These are phyloP conservation scores for Luscinia megarhynchos DNA, from an alignment of 2,797 vertebrate species.

Conservation along the genomic window DNA sequence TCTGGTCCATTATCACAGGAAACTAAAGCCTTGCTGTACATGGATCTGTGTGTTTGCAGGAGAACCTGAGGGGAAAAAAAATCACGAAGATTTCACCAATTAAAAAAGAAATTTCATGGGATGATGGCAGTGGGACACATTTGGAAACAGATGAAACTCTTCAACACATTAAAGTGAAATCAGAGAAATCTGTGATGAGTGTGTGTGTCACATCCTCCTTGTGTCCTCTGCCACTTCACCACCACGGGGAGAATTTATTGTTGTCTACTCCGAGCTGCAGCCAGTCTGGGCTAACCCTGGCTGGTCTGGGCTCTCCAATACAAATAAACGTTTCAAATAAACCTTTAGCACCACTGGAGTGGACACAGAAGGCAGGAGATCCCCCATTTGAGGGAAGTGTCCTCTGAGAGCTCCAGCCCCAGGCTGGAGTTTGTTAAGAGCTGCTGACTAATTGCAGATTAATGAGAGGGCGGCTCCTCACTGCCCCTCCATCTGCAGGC, in stretches of 20 bases:
- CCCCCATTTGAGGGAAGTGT: fast-evolving
- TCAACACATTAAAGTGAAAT: background rate
- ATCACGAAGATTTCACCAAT: background rate
- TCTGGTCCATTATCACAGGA: background rate
- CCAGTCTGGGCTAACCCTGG: background rate
- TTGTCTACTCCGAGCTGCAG: background rate
- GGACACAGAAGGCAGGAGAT: background rate
- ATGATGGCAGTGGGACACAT: background rate
- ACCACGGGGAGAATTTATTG: background rate
- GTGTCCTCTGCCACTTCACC: background rate
- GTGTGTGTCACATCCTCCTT: background rate
- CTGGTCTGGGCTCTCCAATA: background rate
- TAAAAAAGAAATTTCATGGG: background rate
- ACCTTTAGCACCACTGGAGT: background rate
- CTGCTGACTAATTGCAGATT: background rate
- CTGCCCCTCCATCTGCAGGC: background rate
- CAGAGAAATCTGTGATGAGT: background rate
- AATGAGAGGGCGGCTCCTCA: background rate
- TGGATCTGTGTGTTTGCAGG: background rate
- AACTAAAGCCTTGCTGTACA: fast-evolving
- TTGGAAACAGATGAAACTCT: background rate
- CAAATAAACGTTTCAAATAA: background rate
- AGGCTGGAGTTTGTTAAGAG: background rate
- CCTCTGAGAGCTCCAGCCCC: background rate
- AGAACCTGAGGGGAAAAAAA: background rate